Evolutionary conservation across 2,113 vertebrate genomes (phyloP), one percentile per base, ranked within the genome.

Genomic region (Seriola aureovittata): DNA sequence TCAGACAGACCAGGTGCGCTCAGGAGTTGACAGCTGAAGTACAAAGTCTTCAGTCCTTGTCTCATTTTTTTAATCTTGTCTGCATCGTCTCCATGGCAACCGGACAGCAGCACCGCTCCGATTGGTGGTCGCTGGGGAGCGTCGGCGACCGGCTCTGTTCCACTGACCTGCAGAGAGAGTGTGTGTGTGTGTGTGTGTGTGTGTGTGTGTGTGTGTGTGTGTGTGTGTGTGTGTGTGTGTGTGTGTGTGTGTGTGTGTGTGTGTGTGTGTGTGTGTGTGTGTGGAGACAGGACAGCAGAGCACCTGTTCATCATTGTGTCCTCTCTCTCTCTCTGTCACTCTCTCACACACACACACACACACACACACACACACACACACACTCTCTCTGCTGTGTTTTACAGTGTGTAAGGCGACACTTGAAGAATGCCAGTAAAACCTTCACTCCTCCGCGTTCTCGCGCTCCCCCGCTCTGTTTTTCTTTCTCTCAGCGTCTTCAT

Each of bases 371-470:
- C 60, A 38, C 78, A 21, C 38, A 1, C 40, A 42, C 40, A 42
- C 40, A 10, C 6, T 0, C 6, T 6, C 38, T 38, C 6, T 38
- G 38, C 23, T 2, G 17, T 48, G 48, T 75, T 84, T 82, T 71
- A 82, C 25, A 0, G 75, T 16, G 21, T 73, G 84, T 66, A 85
- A 85, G 62, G 29, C 25, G 81, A 85, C 75, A 75, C 86, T 32
- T 75, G 58, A 78, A 80, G 74, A 75, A 82, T 44, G 46, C 10
- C 85, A 44, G 40, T 85, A 74, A 90, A 90, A 67, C 42, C 63
- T 21, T 7, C n/a, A 44, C 21, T 23, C 25, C 44, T 19, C 6
- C 32, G 6, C 4, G 10, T 66, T 59, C 67, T 36, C 85, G 1
- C 34, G 0, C 67, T n/a, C 67, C 44, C 16, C n/a, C 29, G 4